Base-by-base conservation (phyloP, 2,797 vertebrate genomes). In the Chloroceryle amazona region DNA sequence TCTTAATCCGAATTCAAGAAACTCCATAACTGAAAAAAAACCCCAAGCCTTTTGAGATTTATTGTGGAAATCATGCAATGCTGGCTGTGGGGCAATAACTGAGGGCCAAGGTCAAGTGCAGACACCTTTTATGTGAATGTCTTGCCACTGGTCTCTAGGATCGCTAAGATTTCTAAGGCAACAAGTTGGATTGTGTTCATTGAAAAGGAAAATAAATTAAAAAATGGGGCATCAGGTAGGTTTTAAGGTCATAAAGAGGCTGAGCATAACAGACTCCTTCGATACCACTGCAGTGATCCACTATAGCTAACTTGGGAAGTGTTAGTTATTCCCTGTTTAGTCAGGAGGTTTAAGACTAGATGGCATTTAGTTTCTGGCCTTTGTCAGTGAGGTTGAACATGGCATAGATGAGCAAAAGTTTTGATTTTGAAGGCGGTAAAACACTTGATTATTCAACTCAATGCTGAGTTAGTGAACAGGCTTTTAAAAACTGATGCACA, bases 1-100 rank as follows among this genome's bases (percentile, higher is more conserved):
- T 81, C 66, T 86, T 93, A 78, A 74, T 94, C 28, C 28, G 57
- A 93, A 85, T 70, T 73, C 61, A 79, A 86, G 41, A 22, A 58
- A 81, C 62, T 72, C 26, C 19, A 78, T 89, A 68, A 51, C 49
- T 44, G 35, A 28, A 76, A 72, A 63, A 84, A 84, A 22, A 9
- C 7, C 8, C 5, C n/a, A 84, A 81, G 39, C 37, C 23, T 87
- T 72, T 76, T 73, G 86, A 89, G 58, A 67, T 89, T 66, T 74
- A 63, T 57, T 57, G 26, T 73, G 79, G 82, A 89, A 79, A 76
- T 76, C 10, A 41, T 62, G 67, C 52, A 44, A 3, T 76, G n/a
- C 62, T 79, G 61, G 13, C 44, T 91, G 35, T 65, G 42, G 26
- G 20, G 39, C 76, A 89, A 4, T 31, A 81, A 66, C 26, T 51